Evolutionary conservation across 2,888 invertebrate species (phyloP).

Genomic region (Tuta absoluta): DNA sequence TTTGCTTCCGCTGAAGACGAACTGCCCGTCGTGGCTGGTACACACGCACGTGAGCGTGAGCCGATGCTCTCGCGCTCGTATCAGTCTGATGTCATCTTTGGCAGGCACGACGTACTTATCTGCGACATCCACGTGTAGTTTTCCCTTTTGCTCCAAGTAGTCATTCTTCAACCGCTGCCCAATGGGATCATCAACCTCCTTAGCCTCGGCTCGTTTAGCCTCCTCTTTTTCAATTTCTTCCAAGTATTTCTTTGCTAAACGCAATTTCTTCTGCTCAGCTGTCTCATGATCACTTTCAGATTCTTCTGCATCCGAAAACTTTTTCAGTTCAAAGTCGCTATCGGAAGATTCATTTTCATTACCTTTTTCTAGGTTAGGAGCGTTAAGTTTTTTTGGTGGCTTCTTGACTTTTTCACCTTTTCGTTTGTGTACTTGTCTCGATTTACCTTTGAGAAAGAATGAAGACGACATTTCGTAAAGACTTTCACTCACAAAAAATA

Average conservation of each 20-base stretch:
- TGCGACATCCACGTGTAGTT: slow-evolving; percentile 88
- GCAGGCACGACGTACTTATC: slow-evolving; percentile 68
- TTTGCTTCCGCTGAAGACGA: slow-evolving; percentile 92
- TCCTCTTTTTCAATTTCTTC: slow-evolving; percentile 93
- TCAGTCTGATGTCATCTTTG: slow-evolving; percentile 65
- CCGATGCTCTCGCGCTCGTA: slow-evolving; percentile 90
- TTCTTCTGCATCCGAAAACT: slow-evolving; percentile 73
- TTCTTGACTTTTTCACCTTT: slow-evolving; percentile 72
- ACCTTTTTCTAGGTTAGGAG: slow-evolving; percentile 74
- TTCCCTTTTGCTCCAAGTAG: slow-evolving; percentile 92
- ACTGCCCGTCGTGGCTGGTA: slow-evolving; percentile 86
- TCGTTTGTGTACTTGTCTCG: slow-evolving; percentile 77
- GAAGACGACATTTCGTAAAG: slow-evolving; percentile 77
- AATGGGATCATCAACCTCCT: slow-evolving; percentile 84
- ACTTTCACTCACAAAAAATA: background rate
- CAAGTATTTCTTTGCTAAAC: slow-evolving; percentile 94
- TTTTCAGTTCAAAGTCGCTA: slow-evolving; percentile 83
- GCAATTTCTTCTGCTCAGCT: slow-evolving; percentile 93
- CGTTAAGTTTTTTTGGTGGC: slow-evolving; percentile 60
- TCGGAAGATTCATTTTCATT: slow-evolving; percentile 83
- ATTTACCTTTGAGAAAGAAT: slow-evolving; percentile 82
- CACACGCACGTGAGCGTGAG: slow-evolving; percentile 90
- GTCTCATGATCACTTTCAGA: slow-evolving; percentile 88
- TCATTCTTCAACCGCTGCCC: slow-evolving; percentile 91
- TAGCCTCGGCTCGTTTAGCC: slow-evolving; percentile 83